Base-by-base conservation (phyloP, 1,140 invertebrate genomes). In the Acromyrmex heyeri region DNA sequence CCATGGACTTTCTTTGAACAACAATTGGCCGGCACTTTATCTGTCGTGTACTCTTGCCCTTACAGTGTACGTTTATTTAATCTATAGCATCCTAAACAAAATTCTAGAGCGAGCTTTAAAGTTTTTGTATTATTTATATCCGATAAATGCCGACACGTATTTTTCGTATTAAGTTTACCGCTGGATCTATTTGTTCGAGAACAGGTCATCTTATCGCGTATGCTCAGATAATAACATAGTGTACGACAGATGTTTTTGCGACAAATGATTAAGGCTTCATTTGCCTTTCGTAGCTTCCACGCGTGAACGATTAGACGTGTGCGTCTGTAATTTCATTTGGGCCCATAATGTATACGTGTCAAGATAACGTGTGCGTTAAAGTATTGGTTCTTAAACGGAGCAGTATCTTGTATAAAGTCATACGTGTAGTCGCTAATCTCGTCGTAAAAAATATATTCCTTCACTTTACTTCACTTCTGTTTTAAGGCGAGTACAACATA, bases 221-320 rank as follows among this genome's bases (percentile, higher is more conserved):
- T 82, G 65, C 21, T 59, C 34, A 38, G 24, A 82, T 30, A 59
- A 72, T 73, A 48, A 73, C 12, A n/a, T 82, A 70, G 5, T 30
- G 5, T 30, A 16, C 16, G 24, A 73, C 79, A 82, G 34, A 18
- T 73, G 55, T 48, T 82, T 8, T 21, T 18, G 53, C 21, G 53
- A 72, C 44, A 55, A 44, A 55, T 78, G 44, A 65, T 67, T 79
- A 38, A 69, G 30, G 30, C 64, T 81, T 81, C 21, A n/a, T 34
- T n/a, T 34, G 8, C 53, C 34, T 34, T 78, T 30, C 38, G 24
- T 48, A 65, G 1, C 44, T 65, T 53, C 18, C 21, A 21, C 14
- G 14, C 44, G 18, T 44, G n/a, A 67, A 53, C 50, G 2, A 48
- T 3, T 67, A 69, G 10, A 70, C 6, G 16, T 44, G 8, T 55